Evolutionary conservation across 2,113 vertebrate genomes (phyloP), one percentile per base, ranked within the genome.

Genomic region (Solea solea): DNA sequence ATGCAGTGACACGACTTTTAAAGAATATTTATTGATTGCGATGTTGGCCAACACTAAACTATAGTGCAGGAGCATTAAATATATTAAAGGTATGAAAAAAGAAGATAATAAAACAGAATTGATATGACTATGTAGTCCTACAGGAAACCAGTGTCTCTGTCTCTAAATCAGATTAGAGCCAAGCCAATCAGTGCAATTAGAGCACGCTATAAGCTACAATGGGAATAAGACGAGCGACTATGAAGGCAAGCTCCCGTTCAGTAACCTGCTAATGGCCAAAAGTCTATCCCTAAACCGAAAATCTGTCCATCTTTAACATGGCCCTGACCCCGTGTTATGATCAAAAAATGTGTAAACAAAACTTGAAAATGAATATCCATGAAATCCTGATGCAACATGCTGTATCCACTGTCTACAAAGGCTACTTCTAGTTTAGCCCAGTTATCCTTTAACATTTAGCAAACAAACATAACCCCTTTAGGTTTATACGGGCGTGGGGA

Each of bases 91-190:
- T 2, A 12, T 28, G n/a, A 8, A 27, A 45, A 7, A 16, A 7
- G 0, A 3, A 61, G 64, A 72, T 44, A 13, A 27, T n/a, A 50
- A 45, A 65, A 68, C 12, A 55, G 45, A 73, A 56, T 56, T 75
- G 69, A 63, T 46, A 54, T 62, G 66, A 77, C 60, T 41, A 72
- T 62, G n/a, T 64, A 71, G 71, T 78, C 61, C 76, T 69, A 62
- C 60, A 71, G 74, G 63, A 79, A 83, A 80, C 75, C 65, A 67
- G 51, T 12, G 58, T 77, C 66, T 85, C 15, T 45, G 51, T 72
- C 62, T 77, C 7, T 78, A 82, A 85, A 87, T 53, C 74, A 63
- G 65, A 81, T 85, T 81, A 89, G 40, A 64, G 64, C 41, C 71
- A 84, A 86, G 69, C 67, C 73, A 64, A 82, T 89, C 71, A 84